Conservation (phyloP, 2,113 vertebrate genomes). For the Tylochromis polylepis region DNA sequence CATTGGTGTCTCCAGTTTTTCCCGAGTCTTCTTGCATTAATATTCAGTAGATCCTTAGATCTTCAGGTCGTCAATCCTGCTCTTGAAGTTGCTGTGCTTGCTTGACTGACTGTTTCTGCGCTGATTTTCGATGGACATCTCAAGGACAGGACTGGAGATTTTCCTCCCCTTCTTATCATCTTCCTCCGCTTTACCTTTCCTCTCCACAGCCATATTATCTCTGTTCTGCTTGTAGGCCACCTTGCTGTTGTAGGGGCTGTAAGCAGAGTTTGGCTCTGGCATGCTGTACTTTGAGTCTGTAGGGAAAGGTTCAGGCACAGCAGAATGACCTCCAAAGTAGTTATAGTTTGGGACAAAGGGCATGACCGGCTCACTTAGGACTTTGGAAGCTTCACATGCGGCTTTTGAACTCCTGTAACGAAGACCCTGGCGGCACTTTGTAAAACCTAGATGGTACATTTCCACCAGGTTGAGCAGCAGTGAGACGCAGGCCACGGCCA, state of each 20-base stretch:
- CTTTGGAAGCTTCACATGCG: slow-evolving; percentile 12
- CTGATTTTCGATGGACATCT: slow-evolving; percentile 49
- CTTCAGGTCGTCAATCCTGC: slow-evolving; percentile 72
- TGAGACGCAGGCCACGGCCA: slow-evolving; percentile 80
- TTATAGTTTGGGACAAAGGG: slow-evolving; percentile 71
- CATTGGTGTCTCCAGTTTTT: not conserved
- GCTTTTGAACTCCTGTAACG: slow-evolving; percentile 46
- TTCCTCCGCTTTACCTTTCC: slow-evolving; percentile 58
- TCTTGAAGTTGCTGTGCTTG: slow-evolving; percentile 74
- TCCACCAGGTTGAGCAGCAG: slow-evolving; percentile 85
- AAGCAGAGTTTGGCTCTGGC: slow-evolving; percentile 57
- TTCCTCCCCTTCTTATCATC: slow-evolving; percentile 49
- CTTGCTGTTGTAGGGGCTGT: slow-evolving; percentile 69
- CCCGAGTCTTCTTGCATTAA: not conserved
- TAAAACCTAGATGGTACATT: slow-evolving; percentile 83
- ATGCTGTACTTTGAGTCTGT: slow-evolving; percentile 65
- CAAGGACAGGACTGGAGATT: slow-evolving; percentile 36
- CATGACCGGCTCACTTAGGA: slow-evolving; percentile 42
- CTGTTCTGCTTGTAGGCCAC: slow-evolving; percentile 77
- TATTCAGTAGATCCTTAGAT: slow-evolving; percentile 47
- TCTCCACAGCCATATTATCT: slow-evolving; percentile 76
- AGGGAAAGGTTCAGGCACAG: slow-evolving; percentile 49
- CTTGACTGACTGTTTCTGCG: slow-evolving; percentile 71
- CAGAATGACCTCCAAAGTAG: slow-evolving; percentile 59
- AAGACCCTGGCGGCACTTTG: slow-evolving; percentile 73